Evolutionary conservation across 2,888 invertebrate genomes (phyloP), one percentile per base, ranked within the genome.

Genomic region (Rhogogaster chlorosoma): DNA sequence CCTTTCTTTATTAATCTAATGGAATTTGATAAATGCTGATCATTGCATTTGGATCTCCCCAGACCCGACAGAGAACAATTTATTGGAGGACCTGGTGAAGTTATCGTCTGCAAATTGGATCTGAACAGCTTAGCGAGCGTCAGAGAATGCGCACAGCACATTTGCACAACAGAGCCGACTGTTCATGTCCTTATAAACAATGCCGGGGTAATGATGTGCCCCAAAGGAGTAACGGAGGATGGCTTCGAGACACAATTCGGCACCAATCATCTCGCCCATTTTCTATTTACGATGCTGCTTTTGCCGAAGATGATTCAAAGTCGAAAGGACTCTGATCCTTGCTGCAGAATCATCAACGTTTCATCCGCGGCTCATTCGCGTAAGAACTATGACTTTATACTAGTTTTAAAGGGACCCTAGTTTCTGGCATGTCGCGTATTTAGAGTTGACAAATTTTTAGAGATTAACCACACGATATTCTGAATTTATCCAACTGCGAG

Each of bases 201-300:
- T 92, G 96, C 96, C 6, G 97, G 97, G 0, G 94, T 97, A 0
- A 96, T 96, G 96, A 94, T 95, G 92, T 95, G 95, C 83, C 96
- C 96, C 0, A 93, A 94, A 84, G 93, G 94, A 0, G 93, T 94
- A 83, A 96, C 96, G 0, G 95, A 94, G 77, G 96, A 97, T 88
- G 96, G 96, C 0, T 95, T 95, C 88, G 96, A 97, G 92, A 94
- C 94, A 84, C 96, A 96, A 86, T 93, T 97, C 15, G 96, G 95
- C 15, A 95, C 95, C 0, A 96, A 96, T 91, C 95, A 96, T 92
- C 93, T 96, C 86, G 96, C 95, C 0, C 96, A 96, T 87, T 96
- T 96, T 85, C 91, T 96, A 9, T 92, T 96, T 0, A 96, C 96
- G 0, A 91, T 95, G 64, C 91, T 96, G 4, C 89, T 96, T 0